Base-by-base conservation (phyloP, 2,888 invertebrate species). In the Eristalis tenax region DNA sequence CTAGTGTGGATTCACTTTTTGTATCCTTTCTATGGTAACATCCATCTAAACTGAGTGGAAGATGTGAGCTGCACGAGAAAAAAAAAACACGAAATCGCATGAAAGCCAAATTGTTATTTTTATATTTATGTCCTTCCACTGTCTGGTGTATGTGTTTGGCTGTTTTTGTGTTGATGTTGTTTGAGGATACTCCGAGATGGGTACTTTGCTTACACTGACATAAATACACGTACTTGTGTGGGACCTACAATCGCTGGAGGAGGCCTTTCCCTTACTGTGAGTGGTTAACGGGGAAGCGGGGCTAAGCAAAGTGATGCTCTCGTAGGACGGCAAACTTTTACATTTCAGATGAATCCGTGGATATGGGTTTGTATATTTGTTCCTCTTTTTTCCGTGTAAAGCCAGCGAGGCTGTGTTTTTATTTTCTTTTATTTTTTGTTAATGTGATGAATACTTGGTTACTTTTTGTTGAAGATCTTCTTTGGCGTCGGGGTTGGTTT, bases 91-190 rank as follows among this genome's bases (percentile, higher is more conserved):
- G 50, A 50, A 64, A 66, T 65, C 78, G n/a, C 79, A 79, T 83
- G 78, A 79, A 83, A 87, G 83, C 86, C 75, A 83, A 87, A 83
- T 87, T 87, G 86, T 87, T 83, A 86, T 83, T 86, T 86, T 86
- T 83, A 87, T 87, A 86, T 86, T 83, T 83, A 86, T 86, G 83
- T 86, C 65, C 83, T 83, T 78, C 66, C 56, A 66, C 86, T 71
- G 86, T 78, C 83, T 83, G 86, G 70, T 75, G 81, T 85, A 85
- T 40, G 18, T 64, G 57, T 63, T 32, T 59, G 35, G 63, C 61
- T 77, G 74, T 74, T 77, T 38, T 50, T 76, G 76, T 77, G 73
- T 81, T 76, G 81, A 81, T 81, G 71, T 76, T 81, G 76, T 84
- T 85, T 76, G 63, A 73, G 76, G 63, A 63, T 65, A 59, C 68